Percentiles rank a stretch among this genome's conserved stretches.
These are phyloP conservation scores for Phengaris arion DNA, from an alignment of 2,888 invertebrate genomes.

Conservation along the genomic window DNA sequence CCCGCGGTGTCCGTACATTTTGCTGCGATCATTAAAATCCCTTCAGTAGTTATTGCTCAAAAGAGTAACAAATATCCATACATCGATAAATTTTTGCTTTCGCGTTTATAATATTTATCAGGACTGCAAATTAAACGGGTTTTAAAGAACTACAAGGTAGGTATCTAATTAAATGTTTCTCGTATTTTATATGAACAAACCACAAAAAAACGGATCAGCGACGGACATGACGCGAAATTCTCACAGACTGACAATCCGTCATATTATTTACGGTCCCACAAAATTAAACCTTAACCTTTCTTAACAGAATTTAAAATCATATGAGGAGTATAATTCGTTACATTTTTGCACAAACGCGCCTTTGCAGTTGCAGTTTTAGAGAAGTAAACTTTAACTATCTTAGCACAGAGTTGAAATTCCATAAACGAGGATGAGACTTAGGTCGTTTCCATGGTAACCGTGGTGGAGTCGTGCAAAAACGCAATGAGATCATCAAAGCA, in stretches of 20 bases:
- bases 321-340: background rate
- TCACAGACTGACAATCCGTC: slow-evolving; percentile 38
- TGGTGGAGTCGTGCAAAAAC: slow-evolving; percentile 66
- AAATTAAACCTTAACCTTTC: background rate
- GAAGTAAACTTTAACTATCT: background rate
- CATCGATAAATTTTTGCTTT: background rate
- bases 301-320: background rate
- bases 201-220: slow-evolving; percentile 31
- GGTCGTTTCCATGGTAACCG: background rate
- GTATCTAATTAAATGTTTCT: background rate
- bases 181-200: slow-evolving; percentile 31
- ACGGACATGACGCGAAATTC: slow-evolving; percentile 44
- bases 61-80: background rate
- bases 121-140: background rate
- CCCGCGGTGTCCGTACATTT: no score
- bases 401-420: background rate
- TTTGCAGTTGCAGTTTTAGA: background rate
- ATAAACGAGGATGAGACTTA: background rate
- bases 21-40: no score
- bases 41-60: no score
- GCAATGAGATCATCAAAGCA: slow-evolving; percentile 67
- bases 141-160: no score
- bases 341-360: background rate
- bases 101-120: background rate
- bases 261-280: background rate